Evolutionary conservation across 2,797 vertebrate species (phyloP).

Genomic region (Dromococcyx pavoninus): DNA sequence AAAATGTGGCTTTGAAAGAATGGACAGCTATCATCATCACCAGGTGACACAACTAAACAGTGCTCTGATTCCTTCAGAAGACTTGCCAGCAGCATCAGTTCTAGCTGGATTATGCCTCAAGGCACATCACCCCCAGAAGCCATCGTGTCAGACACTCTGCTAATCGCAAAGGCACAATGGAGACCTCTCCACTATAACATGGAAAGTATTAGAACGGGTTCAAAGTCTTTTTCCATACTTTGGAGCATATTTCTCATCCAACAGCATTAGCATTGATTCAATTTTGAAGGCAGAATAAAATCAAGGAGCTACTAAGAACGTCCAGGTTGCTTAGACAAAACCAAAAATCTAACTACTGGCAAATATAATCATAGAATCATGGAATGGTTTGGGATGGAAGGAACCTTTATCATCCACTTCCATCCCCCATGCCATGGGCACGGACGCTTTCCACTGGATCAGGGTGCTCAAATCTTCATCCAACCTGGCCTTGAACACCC

Average conservation of each 20-base stretch:
- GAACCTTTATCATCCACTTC: too few species aligned
- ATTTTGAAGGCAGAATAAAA: not conserved
- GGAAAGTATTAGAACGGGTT: not conserved
- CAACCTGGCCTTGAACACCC: too few species aligned
- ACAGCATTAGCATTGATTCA: not conserved
- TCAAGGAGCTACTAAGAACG: not conserved
- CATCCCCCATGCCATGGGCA: too few species aligned
- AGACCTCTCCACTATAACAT: accelerated
- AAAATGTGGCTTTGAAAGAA: not conserved
- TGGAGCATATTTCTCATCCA: not conserved
- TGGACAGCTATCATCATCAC: not conserved
- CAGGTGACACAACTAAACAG: not conserved
- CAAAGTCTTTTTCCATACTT: not conserved
- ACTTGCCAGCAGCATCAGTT: not conserved
- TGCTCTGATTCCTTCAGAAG: not conserved
- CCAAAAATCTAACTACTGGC: not conserved
- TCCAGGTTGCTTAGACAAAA: not conserved
- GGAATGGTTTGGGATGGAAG: too few species aligned
- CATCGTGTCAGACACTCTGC: not conserved
- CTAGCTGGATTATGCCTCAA: not conserved
- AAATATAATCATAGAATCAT: not conserved
- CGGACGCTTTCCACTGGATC: too few species aligned
- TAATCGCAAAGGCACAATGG: not conserved
- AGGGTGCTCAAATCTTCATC: too few species aligned
- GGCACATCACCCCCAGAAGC: not conserved